Evolutionary conservation across 1,140 invertebrate genomes (phyloP).

Genomic region (Platyura marginata): DNA sequence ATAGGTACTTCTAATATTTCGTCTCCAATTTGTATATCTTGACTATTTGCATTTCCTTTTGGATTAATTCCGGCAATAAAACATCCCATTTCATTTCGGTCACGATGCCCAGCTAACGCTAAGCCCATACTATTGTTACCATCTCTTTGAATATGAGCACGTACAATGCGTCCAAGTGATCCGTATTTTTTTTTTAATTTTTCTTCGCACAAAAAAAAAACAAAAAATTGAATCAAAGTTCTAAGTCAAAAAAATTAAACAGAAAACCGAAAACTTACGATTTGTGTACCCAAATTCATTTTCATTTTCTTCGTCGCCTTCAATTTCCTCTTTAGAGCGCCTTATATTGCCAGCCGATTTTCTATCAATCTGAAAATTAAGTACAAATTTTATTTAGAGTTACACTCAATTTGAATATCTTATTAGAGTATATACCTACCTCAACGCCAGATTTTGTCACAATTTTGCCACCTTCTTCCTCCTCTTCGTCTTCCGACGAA

Average conservation of each 20-base stretch:
- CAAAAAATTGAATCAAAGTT: too few relatives aligned
- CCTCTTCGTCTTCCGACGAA: background rate
- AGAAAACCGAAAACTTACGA: too few relatives aligned
- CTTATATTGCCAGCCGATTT: conserved; percentile 73
- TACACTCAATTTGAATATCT: background rate
- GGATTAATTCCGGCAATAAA: conserved; percentile 92
- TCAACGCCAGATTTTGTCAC: background rate
- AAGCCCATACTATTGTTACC: conserved; percentile 58
- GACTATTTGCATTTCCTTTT: conserved; percentile 53
- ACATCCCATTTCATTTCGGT: conserved; percentile 87
- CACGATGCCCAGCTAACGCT: conserved; percentile 83
- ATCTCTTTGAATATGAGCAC: conserved; percentile 52
- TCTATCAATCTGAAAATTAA: conserved; percentile 53
- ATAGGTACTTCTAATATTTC: conserved; percentile 76
- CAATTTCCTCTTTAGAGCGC: conserved; percentile 54
- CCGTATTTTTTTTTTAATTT: conserved; percentile 85
- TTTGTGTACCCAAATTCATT: conserved; percentile 83
- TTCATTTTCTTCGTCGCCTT: conserved; percentile 62
- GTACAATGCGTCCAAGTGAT: conserved; percentile 44
- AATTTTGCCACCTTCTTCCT: background rate
- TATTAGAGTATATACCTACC: background rate
- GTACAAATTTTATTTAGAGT: background rate
- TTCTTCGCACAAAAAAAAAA: too few relatives aligned
- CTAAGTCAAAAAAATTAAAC: too few relatives aligned
- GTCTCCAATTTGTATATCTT: conserved; percentile 74